Base-by-base conservation (phyloP, 2,888 invertebrate species). In the Stenoptilia bipunctidactyla region DNA sequence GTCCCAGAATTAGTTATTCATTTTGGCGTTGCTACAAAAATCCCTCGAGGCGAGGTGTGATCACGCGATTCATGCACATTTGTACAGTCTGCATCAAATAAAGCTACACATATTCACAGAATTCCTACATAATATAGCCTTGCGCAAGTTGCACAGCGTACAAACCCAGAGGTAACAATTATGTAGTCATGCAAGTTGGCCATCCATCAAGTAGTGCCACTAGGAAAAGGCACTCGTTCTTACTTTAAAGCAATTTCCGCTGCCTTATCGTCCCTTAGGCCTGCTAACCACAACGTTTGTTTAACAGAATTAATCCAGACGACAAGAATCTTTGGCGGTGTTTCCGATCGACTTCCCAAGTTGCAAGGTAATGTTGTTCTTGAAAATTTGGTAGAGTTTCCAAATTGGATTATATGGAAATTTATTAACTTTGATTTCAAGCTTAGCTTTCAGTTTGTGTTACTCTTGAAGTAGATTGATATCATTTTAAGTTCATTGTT, bases 211-310 rank as follows among this genome's bases (percentile, higher is more conserved):
- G 34, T 5, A 13, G 13, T 9, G 34, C 72, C 60, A 76, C 72
- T 77, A 68, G 66, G 20, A 20, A 20, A 20, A 20, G 20, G 20
- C 20, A 20, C 58, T 51, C 56, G 66, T 63, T 65, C 52, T 67
- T 71, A 74, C 70, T 79, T 76, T 69, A 61, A 69, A 65, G 77
- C 75, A 83, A 82, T 83, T 83, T 82, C 82, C 82, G 77, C 50
- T 14, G 52, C 64, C 77, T 80, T 82, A 80, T 82, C 80, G 73
- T 52, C 55, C 58, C 59, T 52, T 58, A n/a, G n/a, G 58, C 65
- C 63, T 60, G 60, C 60, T 74, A 68, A 70, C 69, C 70, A 63
- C 60, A 57, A 50, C 54, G 74, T 79, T 79, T 76, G 76, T 73
- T 77, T 76, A 77, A 75, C 73, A 70, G 69, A 77, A 80, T 80